Conservation (phyloP, 1,140 invertebrate genomes). For the Ctenoplectra terminalis region DNA sequence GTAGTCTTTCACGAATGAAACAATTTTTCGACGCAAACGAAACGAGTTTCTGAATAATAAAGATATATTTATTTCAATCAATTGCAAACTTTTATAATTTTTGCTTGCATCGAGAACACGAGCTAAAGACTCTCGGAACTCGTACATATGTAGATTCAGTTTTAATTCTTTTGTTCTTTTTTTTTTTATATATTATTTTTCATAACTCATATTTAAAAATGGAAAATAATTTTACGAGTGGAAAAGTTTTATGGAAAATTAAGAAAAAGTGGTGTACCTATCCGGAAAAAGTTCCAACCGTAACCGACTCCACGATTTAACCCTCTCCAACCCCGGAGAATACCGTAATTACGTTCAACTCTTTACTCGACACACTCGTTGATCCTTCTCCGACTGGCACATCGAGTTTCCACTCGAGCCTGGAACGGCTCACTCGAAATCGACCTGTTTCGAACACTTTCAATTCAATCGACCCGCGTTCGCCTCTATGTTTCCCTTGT, state of each 20-base stretch:
- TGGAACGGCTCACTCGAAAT: conserved; percentile 12
- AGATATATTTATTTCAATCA: too few relatives aligned
- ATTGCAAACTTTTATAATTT: too few relatives aligned
- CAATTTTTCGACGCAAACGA: too few relatives aligned
- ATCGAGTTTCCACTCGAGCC: conserved; percentile 51
- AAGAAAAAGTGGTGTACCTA: too few relatives aligned
- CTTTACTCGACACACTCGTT: conserved; percentile 42
- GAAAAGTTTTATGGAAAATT: neutral
- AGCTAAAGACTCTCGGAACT: too few relatives aligned
- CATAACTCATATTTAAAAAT: neutral
- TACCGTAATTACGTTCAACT: conserved; percentile 46
- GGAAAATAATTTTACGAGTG: neutral
- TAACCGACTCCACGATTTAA: conserved; percentile 14
- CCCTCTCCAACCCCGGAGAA: neutral
- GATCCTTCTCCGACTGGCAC: conserved; percentile 6
- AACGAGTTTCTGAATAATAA: too few relatives aligned
- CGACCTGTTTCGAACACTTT: conserved; percentile 9
- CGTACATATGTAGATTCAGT: too few relatives aligned
- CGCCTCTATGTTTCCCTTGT: neutral
- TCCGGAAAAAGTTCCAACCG: neutral
- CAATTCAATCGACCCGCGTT: neutral
- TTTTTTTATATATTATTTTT: too few relatives aligned
- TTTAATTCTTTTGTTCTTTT: too few relatives aligned
- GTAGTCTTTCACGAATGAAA: too few relatives aligned
- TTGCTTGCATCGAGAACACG: too few relatives aligned